A percentile compares a stretch with the other conserved stretches of the same genome.
Evolutionary conservation across 2,797 vertebrate species (phyloP).

Genomic region (Zenarchopterus dispar): DNA sequence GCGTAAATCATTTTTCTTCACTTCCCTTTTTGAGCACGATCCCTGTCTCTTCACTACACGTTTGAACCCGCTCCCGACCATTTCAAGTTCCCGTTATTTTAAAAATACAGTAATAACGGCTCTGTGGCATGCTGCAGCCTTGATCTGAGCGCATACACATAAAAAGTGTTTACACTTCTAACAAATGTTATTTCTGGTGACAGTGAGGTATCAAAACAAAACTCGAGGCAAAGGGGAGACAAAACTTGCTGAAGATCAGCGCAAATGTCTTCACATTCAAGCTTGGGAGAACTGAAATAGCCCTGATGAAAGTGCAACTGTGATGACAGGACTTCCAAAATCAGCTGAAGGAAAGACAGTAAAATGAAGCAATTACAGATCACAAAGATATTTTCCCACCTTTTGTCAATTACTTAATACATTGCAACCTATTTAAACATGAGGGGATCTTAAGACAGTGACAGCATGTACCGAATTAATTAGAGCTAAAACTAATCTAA

Average conservation of each 20-base stretch:
- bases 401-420: no score
- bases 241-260: conserved; percentile 43
- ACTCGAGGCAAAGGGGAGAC: conserved; percentile 57
- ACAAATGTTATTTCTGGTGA: conserved; percentile 71
- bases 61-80: conserved; percentile 28
- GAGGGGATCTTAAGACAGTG: no score
- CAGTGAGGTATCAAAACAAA: conserved; percentile 60
- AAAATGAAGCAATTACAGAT: conserved; percentile 57
- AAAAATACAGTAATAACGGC: conserved; percentile 48
- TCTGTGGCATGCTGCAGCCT: conserved; percentile 20
- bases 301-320: conserved; percentile 33
- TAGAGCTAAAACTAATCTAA: no score
- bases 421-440: no score
- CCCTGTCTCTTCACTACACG: conserved; percentile 22
- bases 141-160: conserved; percentile 60
- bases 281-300: no score
- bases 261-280: conserved; percentile 21
- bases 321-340: conserved; percentile 35
- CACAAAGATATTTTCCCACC: conserved; percentile 20
- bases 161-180: conserved; percentile 65
- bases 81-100: conserved; percentile 43
- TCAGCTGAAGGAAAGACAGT: conserved; percentile 50
- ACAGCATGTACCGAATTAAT: no score
- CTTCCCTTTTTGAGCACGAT: conserved; percentile 6
- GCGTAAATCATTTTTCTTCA: conserved; percentile 16